Percentiles rank a stretch among this genome's conserved stretches.
These are phyloP conservation scores for Pantala flavescens DNA, from an alignment of 1,140 invertebrate genomes.

Conservation along the genomic window DNA sequence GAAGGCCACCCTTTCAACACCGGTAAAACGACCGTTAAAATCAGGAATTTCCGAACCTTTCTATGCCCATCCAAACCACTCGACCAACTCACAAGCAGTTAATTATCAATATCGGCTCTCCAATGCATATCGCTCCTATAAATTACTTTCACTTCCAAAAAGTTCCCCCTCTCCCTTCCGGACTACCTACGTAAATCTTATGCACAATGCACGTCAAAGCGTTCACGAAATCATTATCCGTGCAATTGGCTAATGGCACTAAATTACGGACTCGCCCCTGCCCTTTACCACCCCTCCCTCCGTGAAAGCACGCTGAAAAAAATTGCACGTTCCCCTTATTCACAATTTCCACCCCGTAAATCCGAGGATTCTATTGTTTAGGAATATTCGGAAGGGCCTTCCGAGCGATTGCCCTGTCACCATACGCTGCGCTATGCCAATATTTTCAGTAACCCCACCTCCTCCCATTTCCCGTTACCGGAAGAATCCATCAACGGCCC, in stretches of 20 bases:
- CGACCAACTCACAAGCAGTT: not conserved
- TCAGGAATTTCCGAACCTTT: too few relatives aligned
- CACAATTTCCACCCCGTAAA: not conserved
- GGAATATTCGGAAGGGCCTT: not conserved
- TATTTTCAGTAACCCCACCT: too few relatives aligned
- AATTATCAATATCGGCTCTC: constrained; percentile 1
- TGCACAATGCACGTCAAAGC: too few relatives aligned
- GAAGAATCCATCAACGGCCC: too few relatives aligned
- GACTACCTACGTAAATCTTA: too few relatives aligned
- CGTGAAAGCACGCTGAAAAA: not conserved
- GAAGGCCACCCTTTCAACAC: too few relatives aligned
- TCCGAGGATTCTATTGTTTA: not conserved
- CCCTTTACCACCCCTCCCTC: not conserved
- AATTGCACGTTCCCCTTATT: not conserved
- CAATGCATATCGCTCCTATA: not conserved
- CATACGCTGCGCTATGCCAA: not conserved
- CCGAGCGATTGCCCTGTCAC: not conserved
- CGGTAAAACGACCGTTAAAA: too few relatives aligned
- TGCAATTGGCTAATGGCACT: not conserved
- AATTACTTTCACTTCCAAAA: not conserved
- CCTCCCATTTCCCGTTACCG: too few relatives aligned
- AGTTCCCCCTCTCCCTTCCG: too few relatives aligned
- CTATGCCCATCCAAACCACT: too few relatives aligned
- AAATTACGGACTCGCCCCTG: not conserved
- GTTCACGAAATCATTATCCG: not conserved